Percentiles rank a stretch among this genome's conserved stretches.
Evolutionary conservation across 2,888 invertebrate species (phyloP).

Genomic region (Sarcophaga rosellei): DNA sequence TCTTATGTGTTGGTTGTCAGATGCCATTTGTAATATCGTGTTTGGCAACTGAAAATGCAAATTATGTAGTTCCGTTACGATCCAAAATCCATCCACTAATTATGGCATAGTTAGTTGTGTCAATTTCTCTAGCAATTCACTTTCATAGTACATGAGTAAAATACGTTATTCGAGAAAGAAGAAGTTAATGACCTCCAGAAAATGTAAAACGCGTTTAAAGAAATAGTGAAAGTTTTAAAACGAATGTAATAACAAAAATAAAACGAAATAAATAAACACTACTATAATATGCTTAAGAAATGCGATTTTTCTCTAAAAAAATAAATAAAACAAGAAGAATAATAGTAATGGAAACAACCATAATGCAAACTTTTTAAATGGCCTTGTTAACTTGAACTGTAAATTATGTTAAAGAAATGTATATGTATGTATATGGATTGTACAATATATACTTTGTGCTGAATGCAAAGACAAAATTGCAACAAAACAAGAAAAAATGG

Average conservation of each 20-base stretch:
- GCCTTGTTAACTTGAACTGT: constrained; percentile 35
- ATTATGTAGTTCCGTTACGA: too few relatives aligned
- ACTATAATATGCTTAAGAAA: constrained; percentile 1
- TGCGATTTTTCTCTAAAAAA: not conserved
- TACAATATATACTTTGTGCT: not conserved
- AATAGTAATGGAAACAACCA: constrained; percentile 5
- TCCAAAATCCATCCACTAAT: too few relatives aligned
- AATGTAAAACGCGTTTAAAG: constrained; percentile 13
- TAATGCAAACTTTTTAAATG: constrained; percentile 25
- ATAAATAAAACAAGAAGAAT: not conserved
- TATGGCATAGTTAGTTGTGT: too few relatives aligned
- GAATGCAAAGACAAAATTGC: constrained; percentile 1
- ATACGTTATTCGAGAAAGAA: not conserved
- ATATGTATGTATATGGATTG: not conserved
- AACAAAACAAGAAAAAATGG: not conserved
- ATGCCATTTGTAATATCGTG: too few relatives aligned
- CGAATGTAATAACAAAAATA: not conserved
- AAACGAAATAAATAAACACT: constrained; percentile 27
- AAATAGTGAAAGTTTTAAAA: constrained; percentile 42
- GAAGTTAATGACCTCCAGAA: constrained; percentile 40
- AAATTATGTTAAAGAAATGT: constrained; percentile 11
- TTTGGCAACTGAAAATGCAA: too few relatives aligned
- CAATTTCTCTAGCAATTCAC: constrained; percentile 17
- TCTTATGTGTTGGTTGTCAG: too few relatives aligned
- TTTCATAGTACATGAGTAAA: constrained; percentile 41